Evolutionary conservation across 2,888 invertebrate species (phyloP), one percentile per base, ranked within the genome.

Genomic region (Lathronympha strigana): DNA sequence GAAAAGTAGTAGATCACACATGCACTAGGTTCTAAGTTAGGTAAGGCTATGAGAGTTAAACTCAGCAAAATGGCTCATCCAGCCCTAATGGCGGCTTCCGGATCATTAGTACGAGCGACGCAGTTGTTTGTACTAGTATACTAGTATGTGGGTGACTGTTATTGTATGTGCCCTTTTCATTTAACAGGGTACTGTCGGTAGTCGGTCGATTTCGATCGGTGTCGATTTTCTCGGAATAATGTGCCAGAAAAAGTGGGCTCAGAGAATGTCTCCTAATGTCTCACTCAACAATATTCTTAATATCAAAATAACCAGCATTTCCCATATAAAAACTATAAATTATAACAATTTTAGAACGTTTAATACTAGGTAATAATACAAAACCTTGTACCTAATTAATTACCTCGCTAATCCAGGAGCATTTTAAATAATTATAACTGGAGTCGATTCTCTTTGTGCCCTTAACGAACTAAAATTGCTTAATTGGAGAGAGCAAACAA

Each of bases 1-100:
- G n/a, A n/a, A n/a, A n/a, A n/a, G n/a, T n/a, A n/a, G n/a, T n/a
- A n/a, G n/a, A n/a, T n/a, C n/a, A n/a, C n/a, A n/a, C n/a, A n/a
- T n/a, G n/a, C n/a, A n/a, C n/a, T n/a, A n/a, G n/a, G n/a, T n/a
- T n/a, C n/a, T n/a, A n/a, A 38, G 15, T 15, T 38, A 1, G 21
- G 23, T 5, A 23, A 25, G 23, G 23, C 47, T 23, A 23, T 6
- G 23, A 1, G 47, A 47, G 23, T 47, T n/a, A n/a, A n/a, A 13
- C 13, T 23, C n/a, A 13, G 23, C 47, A 25, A 23, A 47, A 21
- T 74, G 73, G 73, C 73, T 80, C 79, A 81, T 80, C 74, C 75
- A 75, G 75, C 69, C 69, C 73, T 81, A 83, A 83, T 84, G 72
- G 76, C 69, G 49, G 68, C 79, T 84, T 87, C 88, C 87, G 81